Conservation (phyloP, 2,113 vertebrate genomes). For the Orcinus orca region DNA sequence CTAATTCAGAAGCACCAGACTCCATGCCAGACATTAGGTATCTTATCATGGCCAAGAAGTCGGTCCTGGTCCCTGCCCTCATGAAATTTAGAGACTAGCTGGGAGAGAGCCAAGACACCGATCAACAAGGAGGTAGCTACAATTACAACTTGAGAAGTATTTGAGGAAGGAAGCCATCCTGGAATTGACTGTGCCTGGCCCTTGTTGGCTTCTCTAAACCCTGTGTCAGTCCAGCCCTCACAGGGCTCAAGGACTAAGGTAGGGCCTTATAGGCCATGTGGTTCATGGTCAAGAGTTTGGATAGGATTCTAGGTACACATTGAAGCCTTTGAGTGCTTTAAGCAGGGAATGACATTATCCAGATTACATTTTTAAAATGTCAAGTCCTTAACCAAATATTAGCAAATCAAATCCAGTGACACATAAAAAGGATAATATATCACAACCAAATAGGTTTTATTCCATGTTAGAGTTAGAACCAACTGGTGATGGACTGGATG, state of each 20-base stretch:
- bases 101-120: neutral
- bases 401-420: neutral
- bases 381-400: slow-evolving; percentile 33
- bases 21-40: no score
- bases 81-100: neutral
- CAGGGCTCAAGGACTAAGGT: neutral
- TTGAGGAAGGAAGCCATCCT: neutral
- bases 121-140: rapidly evolving
- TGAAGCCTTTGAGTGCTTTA: neutral
- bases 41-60: neutral
- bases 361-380: slow-evolving; percentile 48
- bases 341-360: neutral
- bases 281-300: neutral
- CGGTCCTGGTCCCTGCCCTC: neutral
- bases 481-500: no score
- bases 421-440: neutral
- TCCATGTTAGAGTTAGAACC: neutral
- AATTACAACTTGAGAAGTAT: neutral
- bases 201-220: neutral
- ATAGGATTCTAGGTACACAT: neutral
- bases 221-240: rapidly evolving
- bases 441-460: neutral
- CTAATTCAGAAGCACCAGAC: neutral
- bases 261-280: neutral
- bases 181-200: neutral